Conservation (phyloP, 2,113 vertebrate genomes). For the Ardeotis arabs region DNA sequence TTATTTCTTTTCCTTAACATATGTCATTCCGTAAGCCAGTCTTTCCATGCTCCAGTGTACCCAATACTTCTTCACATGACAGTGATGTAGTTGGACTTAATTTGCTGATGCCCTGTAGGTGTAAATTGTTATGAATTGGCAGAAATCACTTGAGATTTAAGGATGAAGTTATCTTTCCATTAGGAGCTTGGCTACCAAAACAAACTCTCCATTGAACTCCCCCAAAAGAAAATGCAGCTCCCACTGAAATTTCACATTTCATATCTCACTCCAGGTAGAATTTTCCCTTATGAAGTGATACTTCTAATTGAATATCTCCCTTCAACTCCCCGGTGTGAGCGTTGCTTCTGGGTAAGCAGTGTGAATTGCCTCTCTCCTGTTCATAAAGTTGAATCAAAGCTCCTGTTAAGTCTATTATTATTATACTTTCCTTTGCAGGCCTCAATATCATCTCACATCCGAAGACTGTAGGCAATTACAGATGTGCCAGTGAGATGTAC, state of each 20-base stretch:
- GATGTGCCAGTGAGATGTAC: background rate
- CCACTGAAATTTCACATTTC: constrained; percentile 49
- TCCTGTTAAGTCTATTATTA: constrained; percentile 41
- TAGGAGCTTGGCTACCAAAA: constrained; percentile 46
- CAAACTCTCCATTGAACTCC: constrained; percentile 8
- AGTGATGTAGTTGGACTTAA: constrained; percentile 49
- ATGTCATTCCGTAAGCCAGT: background rate
- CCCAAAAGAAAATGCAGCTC: constrained; percentile 12
- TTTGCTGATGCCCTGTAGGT: constrained; percentile 52
- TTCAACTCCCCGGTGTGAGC: background rate
- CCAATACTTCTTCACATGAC: background rate
- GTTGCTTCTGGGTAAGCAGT: constrained; percentile 22
- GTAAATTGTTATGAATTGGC: constrained; percentile 63
- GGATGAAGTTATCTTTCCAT: constrained; percentile 53
- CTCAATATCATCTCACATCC: background rate
- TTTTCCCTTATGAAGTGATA: constrained; percentile 18
- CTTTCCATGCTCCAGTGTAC: constrained; percentile 12
- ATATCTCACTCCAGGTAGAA: constrained; percentile 7
- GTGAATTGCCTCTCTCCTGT: constrained; percentile 34
- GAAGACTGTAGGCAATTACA: background rate
- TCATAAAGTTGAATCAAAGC: constrained; percentile 58
- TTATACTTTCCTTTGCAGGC: background rate
- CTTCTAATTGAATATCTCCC: constrained; percentile 48
- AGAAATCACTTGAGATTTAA: constrained; percentile 57
- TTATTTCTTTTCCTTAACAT: constrained; percentile 26